These are phyloP conservation scores for Cyphomyrus discorhynchus DNA, from an alignment of 2,113 vertebrate species.

Conservation along the genomic window DNA sequence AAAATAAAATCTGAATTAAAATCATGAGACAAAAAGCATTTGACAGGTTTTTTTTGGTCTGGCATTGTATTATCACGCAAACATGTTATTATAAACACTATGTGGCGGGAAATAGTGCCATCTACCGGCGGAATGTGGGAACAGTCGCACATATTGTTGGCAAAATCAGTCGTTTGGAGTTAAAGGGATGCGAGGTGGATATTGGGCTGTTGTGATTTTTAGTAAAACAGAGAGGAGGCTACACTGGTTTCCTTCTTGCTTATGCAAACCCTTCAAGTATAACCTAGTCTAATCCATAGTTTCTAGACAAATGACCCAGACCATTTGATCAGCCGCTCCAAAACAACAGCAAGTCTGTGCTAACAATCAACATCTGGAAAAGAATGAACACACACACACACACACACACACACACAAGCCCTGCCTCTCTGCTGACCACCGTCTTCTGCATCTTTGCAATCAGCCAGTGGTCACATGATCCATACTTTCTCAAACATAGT, in stretches of 20 bases:
- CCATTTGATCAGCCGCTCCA: too few species aligned
- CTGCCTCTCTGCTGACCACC: neutral
- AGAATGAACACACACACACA: neutral
- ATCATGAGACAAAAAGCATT: conserved; percentile 30
- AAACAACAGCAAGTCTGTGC: neutral
- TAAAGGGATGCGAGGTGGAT: neutral
- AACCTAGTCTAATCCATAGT: neutral
- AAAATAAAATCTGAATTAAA: neutral
- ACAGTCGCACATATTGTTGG: neutral
- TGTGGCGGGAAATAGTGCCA: neutral
- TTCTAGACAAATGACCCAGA: neutral
- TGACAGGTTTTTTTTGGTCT: conserved; percentile 25
- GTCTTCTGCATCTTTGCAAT: neutral
- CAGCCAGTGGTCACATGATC: neutral
- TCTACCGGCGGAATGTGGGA: neutral
- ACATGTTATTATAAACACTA: neutral
- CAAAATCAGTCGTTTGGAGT: neutral
- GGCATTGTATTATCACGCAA: neutral
- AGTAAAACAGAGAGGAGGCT: conserved; percentile 64
- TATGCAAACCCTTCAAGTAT: neutral
- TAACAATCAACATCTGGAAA: neutral
- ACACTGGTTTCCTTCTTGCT: conserved; percentile 44
- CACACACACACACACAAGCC: neutral
- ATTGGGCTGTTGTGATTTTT: neutral
- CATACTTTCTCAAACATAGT: neutral